A percentile compares a stretch with the other conserved stretches of the same genome.
Evolutionary conservation across 2,113 vertebrate species (phyloP).

Genomic region (Riparia riparia): DNA sequence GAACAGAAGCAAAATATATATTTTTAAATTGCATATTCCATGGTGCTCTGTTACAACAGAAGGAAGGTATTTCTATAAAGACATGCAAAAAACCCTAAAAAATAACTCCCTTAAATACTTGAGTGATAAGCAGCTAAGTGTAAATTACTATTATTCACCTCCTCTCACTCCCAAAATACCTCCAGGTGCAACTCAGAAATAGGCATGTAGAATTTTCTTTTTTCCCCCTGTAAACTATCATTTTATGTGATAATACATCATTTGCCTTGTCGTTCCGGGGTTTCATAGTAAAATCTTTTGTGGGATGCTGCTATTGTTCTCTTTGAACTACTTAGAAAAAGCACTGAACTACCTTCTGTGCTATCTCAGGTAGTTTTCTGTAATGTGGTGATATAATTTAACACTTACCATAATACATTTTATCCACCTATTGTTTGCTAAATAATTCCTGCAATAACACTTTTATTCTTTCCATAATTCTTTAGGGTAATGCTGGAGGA

Average conservation of each 20-base stretch:
- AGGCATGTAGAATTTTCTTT: neutral
- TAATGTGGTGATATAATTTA: conserved; percentile 83
- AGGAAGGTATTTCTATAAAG: neutral
- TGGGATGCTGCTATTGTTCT: conserved; percentile 74
- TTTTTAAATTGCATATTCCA: neutral
- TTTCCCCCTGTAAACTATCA: neutral
- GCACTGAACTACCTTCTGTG: conserved; percentile 54
- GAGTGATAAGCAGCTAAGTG: conserved; percentile 7
- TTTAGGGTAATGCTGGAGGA: conserved; percentile 75
- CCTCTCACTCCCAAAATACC: neutral
- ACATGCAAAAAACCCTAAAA: neutral
- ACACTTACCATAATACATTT: conserved; percentile 80
- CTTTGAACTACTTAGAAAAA: conserved; percentile 64
- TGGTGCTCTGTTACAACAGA: neutral
- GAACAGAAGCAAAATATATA: neutral
- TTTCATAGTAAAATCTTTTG: conserved; percentile 63
- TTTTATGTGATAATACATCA: conserved; percentile 48
- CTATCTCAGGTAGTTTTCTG: conserved; percentile 69
- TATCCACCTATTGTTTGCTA: conserved; percentile 83
- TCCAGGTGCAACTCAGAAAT: conserved; percentile 37
- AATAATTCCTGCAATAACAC: conserved; percentile 84
- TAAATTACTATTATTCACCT: neutral
- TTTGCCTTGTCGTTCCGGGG: conserved; percentile 6
- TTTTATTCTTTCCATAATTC: conserved; percentile 85
- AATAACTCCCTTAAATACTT: neutral